phyloP scores from a whole-genome alignment of 2,888 invertebrate genomes.

The Lasioglossum oenotherae region DNA sequence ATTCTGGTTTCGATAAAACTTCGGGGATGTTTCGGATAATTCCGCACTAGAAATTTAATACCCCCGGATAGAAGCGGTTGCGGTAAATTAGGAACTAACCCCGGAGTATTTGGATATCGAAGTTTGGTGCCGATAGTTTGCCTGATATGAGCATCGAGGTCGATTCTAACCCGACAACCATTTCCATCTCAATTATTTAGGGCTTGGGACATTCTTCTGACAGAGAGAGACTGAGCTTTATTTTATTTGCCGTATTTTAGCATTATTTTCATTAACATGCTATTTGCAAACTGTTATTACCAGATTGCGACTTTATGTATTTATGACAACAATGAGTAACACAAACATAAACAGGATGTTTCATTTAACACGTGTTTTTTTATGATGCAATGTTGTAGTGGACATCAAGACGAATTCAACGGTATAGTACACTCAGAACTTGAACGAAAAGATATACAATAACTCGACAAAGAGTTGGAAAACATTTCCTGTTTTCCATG shows the following conservation, averaged over 20 bases:
- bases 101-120: neutral
- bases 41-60: slow-evolving; percentile 40
- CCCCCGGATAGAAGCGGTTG: slow-evolving; percentile 5
- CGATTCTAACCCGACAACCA: neutral
- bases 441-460: too few relatives aligned
- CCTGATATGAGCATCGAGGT: neutral
- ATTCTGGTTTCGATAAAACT: slow-evolving; percentile 40
- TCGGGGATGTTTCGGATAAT: slow-evolving; percentile 35
- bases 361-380: too few relatives aligned
- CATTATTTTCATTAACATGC: neutral
- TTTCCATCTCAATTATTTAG: neutral
- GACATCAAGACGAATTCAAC: too few relatives aligned
- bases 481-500: too few relatives aligned
- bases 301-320: neutral
- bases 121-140: neutral
- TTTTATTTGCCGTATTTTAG: neutral
- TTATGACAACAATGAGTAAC: too few relatives aligned
- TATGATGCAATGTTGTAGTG: too few relatives aligned
- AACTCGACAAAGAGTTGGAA: too few relatives aligned
- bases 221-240: neutral
- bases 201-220: neutral
- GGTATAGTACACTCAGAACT: too few relatives aligned
- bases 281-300: neutral
- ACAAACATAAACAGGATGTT: too few relatives aligned
- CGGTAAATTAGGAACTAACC: slow-evolving; percentile 33